Base-by-base conservation (phyloP, 2,113 vertebrate genomes). In the Cyphomyrus plagiostoma region DNA sequence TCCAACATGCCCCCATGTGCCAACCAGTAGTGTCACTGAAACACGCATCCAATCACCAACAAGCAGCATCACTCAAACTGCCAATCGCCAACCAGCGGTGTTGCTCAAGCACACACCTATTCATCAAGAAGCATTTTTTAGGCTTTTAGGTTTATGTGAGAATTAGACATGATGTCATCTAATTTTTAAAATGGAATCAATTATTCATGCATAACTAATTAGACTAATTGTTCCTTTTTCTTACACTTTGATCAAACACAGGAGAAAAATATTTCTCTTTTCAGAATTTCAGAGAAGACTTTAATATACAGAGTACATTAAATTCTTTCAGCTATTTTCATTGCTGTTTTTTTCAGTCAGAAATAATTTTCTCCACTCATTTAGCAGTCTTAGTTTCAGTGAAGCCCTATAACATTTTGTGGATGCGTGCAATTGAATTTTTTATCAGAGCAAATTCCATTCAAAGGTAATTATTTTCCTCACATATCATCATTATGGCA, bases 191-290 rank as follows among this genome's bases (percentile, higher is more conserved):
- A 93, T 89, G 49, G 89, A 92, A 95, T 95, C 92, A 95, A 95
- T 95, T 94, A 95, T 95, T 95, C 89, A 95, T 94, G 93, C 92
- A 92, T 92, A 92, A 94, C 92, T 94, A 93, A 94, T 94, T 91
- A 91, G 92, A 94, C 92, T 95, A 95, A 95, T 94, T 94, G 93
- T 93, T 90, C 90, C 88, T 89, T 86, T 91, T 92, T 90, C 89
- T 90, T 80, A 90, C 86, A 88, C 56, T 87, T 91, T 91, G 48
- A 90, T 88, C 86, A 90, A 49, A 91, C 53, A 86, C 77, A 70
- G 87, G 90, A 90, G 91, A 46, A 48, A 89, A 91, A 88, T 83
- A 89, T 13, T 35, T 87, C 89, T 23, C 48, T 83, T 84, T n/a
- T 82, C 84, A 90, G n/a, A 89, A 89, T 35, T 26, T 56, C 21